Evolutionary conservation across 1,140 invertebrate genomes (phyloP), one percentile per base, ranked within the genome.

Genomic region (Drosophila suzukii): DNA sequence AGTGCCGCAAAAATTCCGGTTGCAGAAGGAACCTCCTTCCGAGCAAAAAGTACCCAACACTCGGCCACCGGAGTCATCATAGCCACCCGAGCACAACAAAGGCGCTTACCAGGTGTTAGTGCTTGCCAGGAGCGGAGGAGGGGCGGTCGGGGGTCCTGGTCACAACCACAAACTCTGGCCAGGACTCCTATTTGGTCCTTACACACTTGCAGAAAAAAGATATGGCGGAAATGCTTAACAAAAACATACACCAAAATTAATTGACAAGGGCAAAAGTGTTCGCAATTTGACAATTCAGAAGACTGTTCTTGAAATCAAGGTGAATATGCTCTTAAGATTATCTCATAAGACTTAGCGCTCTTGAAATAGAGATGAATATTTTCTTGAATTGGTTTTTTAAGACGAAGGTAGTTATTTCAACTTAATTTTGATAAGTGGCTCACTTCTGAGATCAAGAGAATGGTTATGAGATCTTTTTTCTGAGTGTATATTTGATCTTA

Each of bases 51-150:
- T 73, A 67, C 76, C 66, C 66, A 78, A 62, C 78, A 72, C 78
- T 72, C 53, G 56, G 59, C 51, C 47, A 51, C 44, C 36, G 50
- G 39, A 53, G 63, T 70, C 51, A 62, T 51, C 50, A 50, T 32
- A 50, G 63, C 75, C 51, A 62, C 56, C 50, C 46, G 39, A 50
- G 67, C 78, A 66, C 77, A 78, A 70, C 72, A 86, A 71, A 61
- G 44, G 49, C 46, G 36, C 53, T 63, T 47, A 60, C 57, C 81
- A 83, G 81, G 81, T 83, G 81, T 83, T 76, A 66, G 80, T 51
- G 57, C 65, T 61, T 59, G 75, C 49, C 59, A 59, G 44, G 41
- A 63, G 61, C 15, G n/a, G 36, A 49, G 39, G 53, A 44, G 39
- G 54, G 60, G 57, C 11, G 13, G 6, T 11, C 20, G 49, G 38